These are phyloP conservation scores for Spermophilus dauricus DNA, from an alignment of 2,113 vertebrate species.

Conservation along the genomic window DNA sequence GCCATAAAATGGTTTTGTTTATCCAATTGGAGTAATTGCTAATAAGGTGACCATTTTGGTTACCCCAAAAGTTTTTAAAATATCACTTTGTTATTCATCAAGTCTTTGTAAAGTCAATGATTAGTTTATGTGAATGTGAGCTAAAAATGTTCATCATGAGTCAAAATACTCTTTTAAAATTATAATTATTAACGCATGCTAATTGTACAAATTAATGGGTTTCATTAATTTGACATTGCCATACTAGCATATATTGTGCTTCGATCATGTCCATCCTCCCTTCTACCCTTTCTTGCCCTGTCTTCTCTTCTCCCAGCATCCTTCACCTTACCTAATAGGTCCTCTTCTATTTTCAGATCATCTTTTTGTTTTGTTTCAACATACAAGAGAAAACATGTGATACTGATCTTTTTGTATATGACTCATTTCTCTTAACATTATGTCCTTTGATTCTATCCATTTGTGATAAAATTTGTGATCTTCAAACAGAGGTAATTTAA, in stretches of 20 bases:
- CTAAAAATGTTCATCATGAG: background rate
- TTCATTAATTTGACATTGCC: background rate
- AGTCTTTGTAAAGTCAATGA: background rate
- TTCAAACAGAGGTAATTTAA: background rate
- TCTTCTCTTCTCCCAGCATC: no score
- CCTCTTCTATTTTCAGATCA: no score
- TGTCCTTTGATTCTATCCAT: background rate
- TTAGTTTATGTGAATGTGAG: background rate
- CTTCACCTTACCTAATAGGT: no score
- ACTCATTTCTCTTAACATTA: background rate
- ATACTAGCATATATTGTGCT: background rate
- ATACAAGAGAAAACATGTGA: background rate
- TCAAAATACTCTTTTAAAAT: background rate
- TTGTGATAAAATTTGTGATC: background rate
- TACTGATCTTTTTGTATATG: background rate
- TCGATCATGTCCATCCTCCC: background rate
- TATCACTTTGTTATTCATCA: background rate
- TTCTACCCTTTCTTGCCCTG: background rate
- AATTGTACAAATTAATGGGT: background rate
- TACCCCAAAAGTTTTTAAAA: background rate
- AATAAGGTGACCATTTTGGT: background rate
- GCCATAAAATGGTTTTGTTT: background rate
- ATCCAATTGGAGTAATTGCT: background rate
- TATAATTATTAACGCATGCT: background rate
- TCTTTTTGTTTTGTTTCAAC: no score